Evolutionary conservation across 2,113 vertebrate species (phyloP).

Genomic region (Mobula birostris): DNA sequence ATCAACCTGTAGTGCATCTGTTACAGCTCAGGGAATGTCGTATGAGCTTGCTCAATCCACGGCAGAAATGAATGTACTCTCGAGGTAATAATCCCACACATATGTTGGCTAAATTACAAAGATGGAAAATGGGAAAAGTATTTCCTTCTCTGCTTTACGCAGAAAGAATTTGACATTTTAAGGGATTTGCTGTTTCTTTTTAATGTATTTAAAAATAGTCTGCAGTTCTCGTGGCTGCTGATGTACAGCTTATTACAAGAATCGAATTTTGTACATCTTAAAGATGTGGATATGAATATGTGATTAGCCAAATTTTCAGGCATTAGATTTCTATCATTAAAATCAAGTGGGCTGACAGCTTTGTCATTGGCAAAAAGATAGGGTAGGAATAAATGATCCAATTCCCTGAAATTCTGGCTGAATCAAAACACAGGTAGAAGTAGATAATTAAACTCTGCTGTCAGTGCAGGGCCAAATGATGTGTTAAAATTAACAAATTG

Average conservation of each 20-base stretch:
- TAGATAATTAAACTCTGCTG: background rate
- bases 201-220: background rate
- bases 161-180: background rate
- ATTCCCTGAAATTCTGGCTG: background rate
- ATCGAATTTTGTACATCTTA: background rate
- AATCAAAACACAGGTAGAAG: background rate
- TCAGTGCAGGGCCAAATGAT: background rate
- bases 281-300: background rate
- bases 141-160: background rate
- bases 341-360: background rate
- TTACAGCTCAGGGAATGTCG: background rate
- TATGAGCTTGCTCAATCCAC: background rate
- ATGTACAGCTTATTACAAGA: too few relatives aligned
- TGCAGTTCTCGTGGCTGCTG: too few relatives aligned
- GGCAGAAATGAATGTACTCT: background rate
- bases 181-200: background rate
- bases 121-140: background rate
- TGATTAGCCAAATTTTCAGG: background rate
- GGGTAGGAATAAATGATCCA: background rate
- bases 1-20: background rate
- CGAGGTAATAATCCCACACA: conserved; percentile 23
- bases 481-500: background rate
- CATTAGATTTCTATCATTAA: background rate
- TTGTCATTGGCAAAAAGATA: background rate
- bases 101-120: background rate